Evolutionary conservation across 64 coral and sea anemone species (phyloP).

Genomic region (Montipora sp.): DNA sequence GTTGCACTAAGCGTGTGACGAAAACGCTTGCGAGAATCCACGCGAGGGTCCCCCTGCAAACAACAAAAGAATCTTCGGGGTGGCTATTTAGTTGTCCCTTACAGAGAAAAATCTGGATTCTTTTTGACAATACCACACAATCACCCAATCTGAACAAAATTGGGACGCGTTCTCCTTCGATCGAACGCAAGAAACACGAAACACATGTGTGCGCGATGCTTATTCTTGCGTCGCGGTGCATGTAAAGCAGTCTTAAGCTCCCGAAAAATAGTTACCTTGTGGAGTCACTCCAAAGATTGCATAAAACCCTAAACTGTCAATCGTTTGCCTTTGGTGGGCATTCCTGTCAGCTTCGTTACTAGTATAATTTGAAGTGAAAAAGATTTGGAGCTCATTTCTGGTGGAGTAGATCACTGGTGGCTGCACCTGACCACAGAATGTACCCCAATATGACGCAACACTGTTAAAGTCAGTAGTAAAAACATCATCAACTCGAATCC

Average conservation of each 20-base stretch:
- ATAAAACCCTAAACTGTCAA: neutral
- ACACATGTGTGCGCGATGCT: no score
- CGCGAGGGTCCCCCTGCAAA: no score
- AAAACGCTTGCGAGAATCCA: no score
- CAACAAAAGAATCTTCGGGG: no score
- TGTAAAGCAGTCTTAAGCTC: neutral
- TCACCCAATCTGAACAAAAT: no score
- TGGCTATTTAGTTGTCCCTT: no score
- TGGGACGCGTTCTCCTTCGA: no score
- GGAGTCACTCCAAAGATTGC: conserved; percentile 7
- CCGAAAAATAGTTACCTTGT: conserved; percentile 1
- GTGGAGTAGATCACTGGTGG: conserved; percentile 17
- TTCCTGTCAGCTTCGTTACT: neutral
- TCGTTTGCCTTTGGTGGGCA: neutral
- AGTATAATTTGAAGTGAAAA: conserved; percentile 27
- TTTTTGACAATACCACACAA: no score
- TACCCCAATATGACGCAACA: conserved; percentile 19
- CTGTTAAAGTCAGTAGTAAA: conserved; percentile 2
- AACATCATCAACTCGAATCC: conserved; percentile 33
- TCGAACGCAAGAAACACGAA: no score
- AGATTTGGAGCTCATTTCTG: conserved; percentile 24
- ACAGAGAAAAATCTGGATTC: no score
- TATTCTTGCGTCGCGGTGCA: no score
- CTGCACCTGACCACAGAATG: neutral
- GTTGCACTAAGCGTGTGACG: no score